phyloP scores from a whole-genome alignment of 2,113 vertebrate species.

The Stigmatopora argus region DNA sequence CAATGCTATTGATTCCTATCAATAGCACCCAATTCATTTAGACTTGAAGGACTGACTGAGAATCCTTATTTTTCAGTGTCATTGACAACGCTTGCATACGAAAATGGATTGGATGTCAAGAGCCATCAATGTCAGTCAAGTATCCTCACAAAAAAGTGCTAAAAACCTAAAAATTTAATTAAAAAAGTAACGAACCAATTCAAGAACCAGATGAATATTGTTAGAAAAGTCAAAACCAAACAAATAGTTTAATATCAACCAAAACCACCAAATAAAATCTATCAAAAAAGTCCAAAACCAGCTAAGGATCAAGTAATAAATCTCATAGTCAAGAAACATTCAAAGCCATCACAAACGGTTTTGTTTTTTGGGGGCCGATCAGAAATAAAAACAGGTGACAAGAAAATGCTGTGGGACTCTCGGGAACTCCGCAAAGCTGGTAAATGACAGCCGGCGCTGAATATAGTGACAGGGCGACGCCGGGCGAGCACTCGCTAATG shows the following conservation, averaged over 20 bases:
- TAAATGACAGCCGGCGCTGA: neutral
- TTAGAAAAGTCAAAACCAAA: no score
- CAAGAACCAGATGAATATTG: neutral
- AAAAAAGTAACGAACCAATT: neutral
- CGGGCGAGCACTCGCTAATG: neutral
- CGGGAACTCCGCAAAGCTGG: neutral
- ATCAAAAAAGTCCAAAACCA: neutral
- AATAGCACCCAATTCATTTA: no score
- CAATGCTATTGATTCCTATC: no score
- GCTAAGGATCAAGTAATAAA: neutral
- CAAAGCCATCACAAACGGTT: neutral
- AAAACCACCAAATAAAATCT: neutral
- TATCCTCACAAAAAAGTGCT: no score
- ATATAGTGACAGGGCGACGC: neutral
- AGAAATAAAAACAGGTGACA: neutral
- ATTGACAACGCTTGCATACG: no score
- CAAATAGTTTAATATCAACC: no score
- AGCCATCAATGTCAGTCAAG: no score
- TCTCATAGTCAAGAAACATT: neutral
- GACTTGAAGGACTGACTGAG: no score
- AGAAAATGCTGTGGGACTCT: neutral
- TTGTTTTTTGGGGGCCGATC: neutral
- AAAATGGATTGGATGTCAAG: no score
- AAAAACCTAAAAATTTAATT: neutral
- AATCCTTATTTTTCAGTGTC: no score